phyloP scores from a whole-genome alignment of 2,797 vertebrate species.

The Anguilla pacifica region DNA sequence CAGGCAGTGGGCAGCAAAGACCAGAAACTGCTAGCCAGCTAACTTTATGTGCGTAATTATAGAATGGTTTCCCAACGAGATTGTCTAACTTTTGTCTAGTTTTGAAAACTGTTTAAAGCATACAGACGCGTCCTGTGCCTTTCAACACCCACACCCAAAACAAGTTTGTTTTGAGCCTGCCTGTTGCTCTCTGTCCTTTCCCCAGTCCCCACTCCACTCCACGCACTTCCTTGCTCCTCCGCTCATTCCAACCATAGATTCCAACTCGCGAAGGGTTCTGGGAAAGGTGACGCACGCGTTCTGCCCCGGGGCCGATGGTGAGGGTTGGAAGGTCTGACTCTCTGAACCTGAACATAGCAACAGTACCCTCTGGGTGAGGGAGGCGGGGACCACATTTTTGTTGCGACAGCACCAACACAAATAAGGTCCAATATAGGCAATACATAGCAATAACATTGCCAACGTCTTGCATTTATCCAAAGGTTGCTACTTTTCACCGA shows the following conservation, averaged over 20 bases:
- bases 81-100: background rate
- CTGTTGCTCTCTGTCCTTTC: slow-evolving; percentile 40
- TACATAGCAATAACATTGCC: background rate
- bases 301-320: slow-evolving; percentile 9
- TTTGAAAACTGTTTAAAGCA: slow-evolving; percentile 1
- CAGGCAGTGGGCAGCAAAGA: slow-evolving; percentile 4
- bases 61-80: background rate
- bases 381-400: background rate
- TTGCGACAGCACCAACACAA: background rate
- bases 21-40: slow-evolving; percentile 19
- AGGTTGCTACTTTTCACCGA: background rate
- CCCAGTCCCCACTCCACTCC: slow-evolving; percentile 27
- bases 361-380: background rate
- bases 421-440: background rate
- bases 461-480: background rate
- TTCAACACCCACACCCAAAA: slow-evolving; percentile 29
- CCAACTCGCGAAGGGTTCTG: slow-evolving; percentile 43
- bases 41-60: slow-evolving; percentile 16
- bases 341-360: background rate
- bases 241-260: slow-evolving; percentile 14
- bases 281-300: slow-evolving; percentile 37
- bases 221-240: slow-evolving; percentile 17
- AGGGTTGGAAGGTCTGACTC: background rate
- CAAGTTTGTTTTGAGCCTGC: slow-evolving; percentile 29
- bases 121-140: background rate